Evolutionary conservation across 2,888 invertebrate genomes (phyloP), one percentile per base, ranked within the genome.

Genomic region (Philopedon plagiatum): DNA sequence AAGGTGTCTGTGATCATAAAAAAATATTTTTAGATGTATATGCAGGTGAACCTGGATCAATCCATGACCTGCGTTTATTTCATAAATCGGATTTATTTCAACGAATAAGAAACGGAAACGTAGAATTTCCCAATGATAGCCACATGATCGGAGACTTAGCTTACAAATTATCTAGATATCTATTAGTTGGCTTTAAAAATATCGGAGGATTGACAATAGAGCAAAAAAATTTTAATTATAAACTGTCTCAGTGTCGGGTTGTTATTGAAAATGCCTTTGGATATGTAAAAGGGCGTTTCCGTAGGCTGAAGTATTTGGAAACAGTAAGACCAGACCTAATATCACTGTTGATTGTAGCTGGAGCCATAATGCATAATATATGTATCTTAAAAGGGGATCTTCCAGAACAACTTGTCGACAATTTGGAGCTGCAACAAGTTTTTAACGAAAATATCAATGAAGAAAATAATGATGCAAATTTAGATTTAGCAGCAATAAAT

Each of bases 1-100:
- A 76, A 64, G 77, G 66, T 32, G 74, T 76, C 11, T 76, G 76
- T 68, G 76, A 77, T 44, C 51, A 75, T 39, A 39, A 41, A 63
- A 74, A 69, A 58, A 54, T 73, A 44, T 76, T 77, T 57, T 73
- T 61, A 74, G 76, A n/a, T n/a, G n/a, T n/a, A n/a, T n/a, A n/a
- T n/a, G n/a, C n/a, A n/a, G n/a, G n/a, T n/a, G n/a, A n/a, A 68
- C 65, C 71, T 34, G 73, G 77, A 2, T 77, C 72, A 13, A 63
- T 76, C 23, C 77, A 77, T 62, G 77, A 78, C 51, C 15, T 26
- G 11, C 51, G 70, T 29, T 60, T 78, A 13, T 76, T 73, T 60
- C 26, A 65, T 39, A 72, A 71, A 69, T 77, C 77, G 18, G 76
- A 78, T 61, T 41, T 75, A n/a, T 71, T n/a, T 13, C 18, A 32